Conservation (phyloP, 1,140 invertebrate species). For the Ostrea edulis region DNA sequence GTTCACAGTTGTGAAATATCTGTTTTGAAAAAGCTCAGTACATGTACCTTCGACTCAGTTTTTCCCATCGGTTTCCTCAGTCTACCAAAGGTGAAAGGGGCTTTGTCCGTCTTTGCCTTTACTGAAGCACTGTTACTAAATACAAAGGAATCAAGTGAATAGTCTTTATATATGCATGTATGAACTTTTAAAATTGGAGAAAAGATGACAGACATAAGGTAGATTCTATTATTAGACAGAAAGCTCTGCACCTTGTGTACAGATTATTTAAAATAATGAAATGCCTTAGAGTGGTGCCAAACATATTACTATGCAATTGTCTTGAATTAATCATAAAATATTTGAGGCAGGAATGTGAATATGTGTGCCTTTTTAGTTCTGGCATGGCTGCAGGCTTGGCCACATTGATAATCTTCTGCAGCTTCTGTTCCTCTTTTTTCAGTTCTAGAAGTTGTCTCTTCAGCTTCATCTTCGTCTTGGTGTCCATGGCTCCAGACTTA, state of each 20-base stretch:
- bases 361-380: slow-evolving; percentile 40
- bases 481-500: slow-evolving; percentile 78
- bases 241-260: no score
- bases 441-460: slow-evolving; percentile 85
- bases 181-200: no score
- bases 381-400: slow-evolving; percentile 84
- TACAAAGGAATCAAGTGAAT: background rate
- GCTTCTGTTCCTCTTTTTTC: slow-evolving; percentile 85
- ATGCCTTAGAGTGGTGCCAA: background rate
- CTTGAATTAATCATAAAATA: background rate
- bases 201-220: no score
- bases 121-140: background rate
- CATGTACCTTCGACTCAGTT: background rate
- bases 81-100: background rate
- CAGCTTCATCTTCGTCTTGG: slow-evolving; percentile 76
- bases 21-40: background rate
- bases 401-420: slow-evolving; percentile 88
- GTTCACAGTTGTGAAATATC: no score
- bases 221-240: no score
- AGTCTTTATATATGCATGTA: no score
- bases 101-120: background rate
- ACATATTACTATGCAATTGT: background rate
- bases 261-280: no score
- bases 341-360: background rate
- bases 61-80: background rate